Conservation (phyloP, 2,113 vertebrate species). For the Psittacara wagleri region DNA sequence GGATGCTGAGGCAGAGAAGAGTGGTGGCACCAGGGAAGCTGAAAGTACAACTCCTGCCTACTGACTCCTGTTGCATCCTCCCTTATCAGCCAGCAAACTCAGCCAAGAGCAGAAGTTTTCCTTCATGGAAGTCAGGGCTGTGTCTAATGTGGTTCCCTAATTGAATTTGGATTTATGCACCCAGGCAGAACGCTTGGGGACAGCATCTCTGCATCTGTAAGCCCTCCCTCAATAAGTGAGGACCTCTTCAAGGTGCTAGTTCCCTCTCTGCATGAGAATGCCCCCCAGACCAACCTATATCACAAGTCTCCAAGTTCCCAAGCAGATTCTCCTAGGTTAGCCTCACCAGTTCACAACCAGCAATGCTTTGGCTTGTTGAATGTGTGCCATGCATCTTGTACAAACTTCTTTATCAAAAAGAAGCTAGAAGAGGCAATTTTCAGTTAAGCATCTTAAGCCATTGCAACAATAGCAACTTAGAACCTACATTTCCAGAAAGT, state of each 20-base stretch:
- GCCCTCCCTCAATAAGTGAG: neutral
- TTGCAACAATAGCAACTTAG: neutral
- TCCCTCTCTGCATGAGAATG: neutral
- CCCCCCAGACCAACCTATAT: neutral
- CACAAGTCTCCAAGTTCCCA: neutral
- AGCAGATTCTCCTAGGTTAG: neutral
- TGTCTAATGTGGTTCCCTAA: neutral
- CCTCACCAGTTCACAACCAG: neutral
- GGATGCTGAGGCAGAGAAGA: neutral
- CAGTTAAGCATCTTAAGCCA: neutral
- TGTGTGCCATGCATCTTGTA: fast-evolving
- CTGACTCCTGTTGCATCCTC: neutral
- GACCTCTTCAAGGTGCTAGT: neutral
- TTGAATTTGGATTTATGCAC: neutral
- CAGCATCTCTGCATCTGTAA: neutral
- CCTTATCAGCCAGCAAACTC: neutral
- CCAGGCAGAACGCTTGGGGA: neutral
- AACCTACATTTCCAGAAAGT: constrained; percentile 1
- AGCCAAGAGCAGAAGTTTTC: neutral
- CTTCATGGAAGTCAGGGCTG: neutral
- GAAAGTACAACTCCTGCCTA: neutral
- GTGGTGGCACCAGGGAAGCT: too few species aligned
- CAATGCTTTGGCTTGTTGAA: neutral
- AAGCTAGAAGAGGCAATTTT: neutral
- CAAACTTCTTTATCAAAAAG: neutral